Conservation (phyloP, 2,113 vertebrate genomes). For the Syngnathus scovelli region DNA sequence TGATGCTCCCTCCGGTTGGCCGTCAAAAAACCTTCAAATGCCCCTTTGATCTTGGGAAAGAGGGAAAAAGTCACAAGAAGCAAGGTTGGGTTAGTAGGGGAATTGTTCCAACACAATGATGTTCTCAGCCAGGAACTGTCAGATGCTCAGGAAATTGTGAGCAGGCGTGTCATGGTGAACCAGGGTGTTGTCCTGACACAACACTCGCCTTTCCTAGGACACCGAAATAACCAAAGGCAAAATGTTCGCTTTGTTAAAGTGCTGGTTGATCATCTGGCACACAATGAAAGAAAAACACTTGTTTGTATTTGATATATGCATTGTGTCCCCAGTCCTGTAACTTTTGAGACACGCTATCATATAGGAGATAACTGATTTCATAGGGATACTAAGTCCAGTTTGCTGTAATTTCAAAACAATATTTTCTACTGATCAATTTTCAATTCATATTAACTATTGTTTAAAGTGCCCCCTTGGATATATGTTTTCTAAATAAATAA, state of each 20-base stretch:
- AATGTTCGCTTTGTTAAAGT: background rate
- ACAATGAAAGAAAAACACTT: background rate
- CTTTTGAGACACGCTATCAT: background rate
- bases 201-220: background rate
- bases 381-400: too few relatives aligned
- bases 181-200: background rate
- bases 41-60: background rate
- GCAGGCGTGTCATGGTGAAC: background rate
- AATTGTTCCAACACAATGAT: background rate
- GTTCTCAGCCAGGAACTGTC: background rate
- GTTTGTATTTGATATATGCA: background rate
- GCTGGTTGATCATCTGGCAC: background rate
- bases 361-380: too few relatives aligned
- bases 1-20: background rate
- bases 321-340: background rate
- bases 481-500: too few relatives aligned
- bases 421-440: too few relatives aligned
- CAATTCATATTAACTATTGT: too few relatives aligned
- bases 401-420: too few relatives aligned
- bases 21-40: background rate
- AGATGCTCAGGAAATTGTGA: background rate
- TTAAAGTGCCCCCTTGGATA: too few relatives aligned
- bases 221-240: background rate
- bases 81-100: background rate
- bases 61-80: background rate